Evolutionary conservation across 2,113 vertebrate species (phyloP).

Genomic region (Notechis scutatus): DNA sequence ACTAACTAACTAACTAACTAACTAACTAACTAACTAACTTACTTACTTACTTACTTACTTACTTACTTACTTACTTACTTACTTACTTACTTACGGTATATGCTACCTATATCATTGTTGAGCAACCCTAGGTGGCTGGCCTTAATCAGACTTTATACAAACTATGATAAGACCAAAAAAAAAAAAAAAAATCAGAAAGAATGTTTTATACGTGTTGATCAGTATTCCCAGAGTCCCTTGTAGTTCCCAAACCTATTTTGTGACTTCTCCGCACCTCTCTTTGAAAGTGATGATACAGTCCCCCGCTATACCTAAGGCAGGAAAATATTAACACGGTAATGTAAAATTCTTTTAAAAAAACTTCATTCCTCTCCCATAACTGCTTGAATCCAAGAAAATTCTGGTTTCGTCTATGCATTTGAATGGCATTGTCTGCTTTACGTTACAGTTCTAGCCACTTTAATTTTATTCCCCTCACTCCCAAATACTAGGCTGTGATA

Average conservation of each 20-base stretch:
- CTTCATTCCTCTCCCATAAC: neutral
- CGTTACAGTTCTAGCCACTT: neutral
- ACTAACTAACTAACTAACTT: too few relatives aligned
- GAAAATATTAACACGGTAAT: neutral
- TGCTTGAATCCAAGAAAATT: neutral
- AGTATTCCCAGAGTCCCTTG: neutral
- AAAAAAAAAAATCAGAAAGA: neutral
- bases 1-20: too few relatives aligned
- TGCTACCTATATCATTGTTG: neutral
- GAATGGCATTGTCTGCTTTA: neutral
- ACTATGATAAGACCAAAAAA: neutral
- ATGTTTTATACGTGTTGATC: neutral
- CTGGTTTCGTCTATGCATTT: neutral
- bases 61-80: too few relatives aligned
- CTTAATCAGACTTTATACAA: neutral
- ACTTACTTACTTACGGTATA: neutral
- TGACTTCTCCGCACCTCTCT: neutral
- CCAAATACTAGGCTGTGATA: neutral
- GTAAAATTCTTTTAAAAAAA: neutral
- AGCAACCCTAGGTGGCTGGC: neutral
- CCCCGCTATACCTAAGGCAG: neutral
- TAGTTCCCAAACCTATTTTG: neutral
- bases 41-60: too few relatives aligned
- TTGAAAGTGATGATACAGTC: neutral
- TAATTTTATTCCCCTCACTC: neutral